phyloP scores from a whole-genome alignment of 2,888 invertebrate genomes.

The Cryptocephalus primarius region DNA sequence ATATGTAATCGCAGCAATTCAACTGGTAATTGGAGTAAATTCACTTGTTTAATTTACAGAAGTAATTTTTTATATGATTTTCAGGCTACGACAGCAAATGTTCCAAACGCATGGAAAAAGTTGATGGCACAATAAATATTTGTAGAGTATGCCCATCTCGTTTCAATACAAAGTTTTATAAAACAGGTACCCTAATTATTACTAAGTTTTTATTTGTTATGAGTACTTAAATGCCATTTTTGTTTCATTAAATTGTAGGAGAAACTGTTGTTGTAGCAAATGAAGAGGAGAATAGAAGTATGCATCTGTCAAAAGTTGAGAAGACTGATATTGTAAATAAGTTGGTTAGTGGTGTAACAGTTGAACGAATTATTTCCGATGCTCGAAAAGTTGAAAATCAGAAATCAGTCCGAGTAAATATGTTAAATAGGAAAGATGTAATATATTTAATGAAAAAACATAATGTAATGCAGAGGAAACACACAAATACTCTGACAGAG shows the following conservation, averaged over 20 bases:
- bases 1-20: neutral
- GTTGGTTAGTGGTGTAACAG: conserved; percentile 8
- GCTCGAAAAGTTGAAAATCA: neutral
- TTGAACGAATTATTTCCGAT: conserved; percentile 5
- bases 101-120: neutral
- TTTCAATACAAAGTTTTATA: neutral
- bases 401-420: neutral
- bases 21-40: neutral
- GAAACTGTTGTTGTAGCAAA: conserved; percentile 8
- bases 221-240: neutral
- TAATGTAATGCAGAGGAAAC: conserved; percentile 3
- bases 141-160: neutral
- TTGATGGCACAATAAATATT: neutral
- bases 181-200: neutral
- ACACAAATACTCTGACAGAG: conserved; percentile 5
- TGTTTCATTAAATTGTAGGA: neutral
- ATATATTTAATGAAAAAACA: conserved; percentile 4
- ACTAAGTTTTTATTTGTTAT: no score
- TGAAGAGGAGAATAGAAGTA: conserved; percentile 2
- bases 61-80: neutral
- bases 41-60: neutral
- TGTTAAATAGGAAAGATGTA: conserved; percentile 2
- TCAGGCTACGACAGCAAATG: no score
- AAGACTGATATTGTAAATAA: conserved; percentile 15
- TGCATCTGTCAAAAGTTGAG: conserved; percentile 1